These are phyloP conservation scores for Zelostemma sp. DNA, from an alignment of 1,140 invertebrate genomes.

Conservation along the genomic window DNA sequence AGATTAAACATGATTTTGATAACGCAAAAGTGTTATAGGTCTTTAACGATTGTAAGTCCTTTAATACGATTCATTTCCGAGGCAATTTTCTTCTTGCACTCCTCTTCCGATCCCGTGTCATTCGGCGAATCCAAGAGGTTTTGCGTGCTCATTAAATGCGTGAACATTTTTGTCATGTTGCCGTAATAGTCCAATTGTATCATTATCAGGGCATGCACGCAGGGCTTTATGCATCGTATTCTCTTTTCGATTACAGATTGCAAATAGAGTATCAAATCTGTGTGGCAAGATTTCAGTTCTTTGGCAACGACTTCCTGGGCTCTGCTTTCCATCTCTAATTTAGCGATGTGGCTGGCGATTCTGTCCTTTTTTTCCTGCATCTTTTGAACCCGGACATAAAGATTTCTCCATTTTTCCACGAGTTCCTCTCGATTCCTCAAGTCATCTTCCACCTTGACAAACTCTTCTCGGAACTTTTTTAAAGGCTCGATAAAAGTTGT, in stretches of 20 bases:
- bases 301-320: conserved; percentile 54
- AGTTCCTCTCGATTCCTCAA: conserved; percentile 64
- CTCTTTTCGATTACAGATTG: conserved; percentile 62
- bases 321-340: conserved; percentile 61
- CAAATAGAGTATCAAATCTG: conserved; percentile 56
- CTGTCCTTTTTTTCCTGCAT: conserved; percentile 65
- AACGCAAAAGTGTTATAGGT: conserved; percentile 47
- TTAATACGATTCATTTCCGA: conserved; percentile 58
- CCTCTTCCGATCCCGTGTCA: conserved; percentile 51
- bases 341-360: conserved; percentile 63
- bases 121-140: conserved; percentile 45
- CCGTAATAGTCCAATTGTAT: conserved; percentile 69
- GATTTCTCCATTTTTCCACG: conserved; percentile 57
- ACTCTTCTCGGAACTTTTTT: conserved; percentile 64
- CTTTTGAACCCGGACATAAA: conserved; percentile 58
- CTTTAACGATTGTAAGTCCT: conserved; percentile 62
- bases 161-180: conserved; percentile 62
- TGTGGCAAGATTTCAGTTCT: conserved; percentile 61
- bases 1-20: too few species aligned
- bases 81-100: conserved; percentile 53
- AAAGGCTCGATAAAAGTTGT: conserved; percentile 66
- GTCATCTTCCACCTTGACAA: conserved; percentile 53
- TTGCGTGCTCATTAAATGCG: conserved; percentile 58
- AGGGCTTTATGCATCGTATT: conserved; percentile 64
- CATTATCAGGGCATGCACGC: conserved; percentile 65